Percentiles rank a stretch among this genome's conserved stretches.
Evolutionary conservation across 2,888 invertebrate genomes (phyloP).

Genomic region (Cotesia congregata): DNA sequence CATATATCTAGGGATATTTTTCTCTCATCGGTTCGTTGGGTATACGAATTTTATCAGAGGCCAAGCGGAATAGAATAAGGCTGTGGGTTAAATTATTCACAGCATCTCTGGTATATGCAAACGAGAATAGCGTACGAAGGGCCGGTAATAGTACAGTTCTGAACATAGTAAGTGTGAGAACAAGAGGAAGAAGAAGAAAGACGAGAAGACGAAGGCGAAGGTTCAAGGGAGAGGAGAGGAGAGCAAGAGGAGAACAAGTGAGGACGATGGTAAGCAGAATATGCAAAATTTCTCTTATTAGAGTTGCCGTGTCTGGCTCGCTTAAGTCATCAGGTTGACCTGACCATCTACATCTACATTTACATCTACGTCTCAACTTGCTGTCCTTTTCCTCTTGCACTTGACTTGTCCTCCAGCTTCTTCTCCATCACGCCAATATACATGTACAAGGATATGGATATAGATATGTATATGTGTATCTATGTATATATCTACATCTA

Average conservation of each 20-base stretch:
- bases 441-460: too few relatives aligned
- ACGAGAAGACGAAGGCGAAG: constrained; percentile 8
- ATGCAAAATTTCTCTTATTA: constrained; percentile 68
- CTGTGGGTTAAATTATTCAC: constrained; percentile 65
- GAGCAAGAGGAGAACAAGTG: constrained; percentile 24
- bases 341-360: constrained; percentile 41
- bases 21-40: constrained; percentile 20
- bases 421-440: neutral
- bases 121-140: constrained; percentile 59
- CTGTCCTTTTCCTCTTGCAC: neutral
- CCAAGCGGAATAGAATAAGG: constrained; percentile 42
- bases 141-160: constrained; percentile 5
- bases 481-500: neutral
- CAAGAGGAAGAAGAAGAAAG: constrained; percentile 38
- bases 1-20: constrained; percentile 21
- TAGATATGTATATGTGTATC: too few relatives aligned
- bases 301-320: constrained; percentile 58
- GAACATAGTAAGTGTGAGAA: constrained; percentile 23
- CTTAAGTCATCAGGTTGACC: constrained; percentile 48
- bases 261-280: constrained; percentile 51
- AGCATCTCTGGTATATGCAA: constrained; percentile 66
- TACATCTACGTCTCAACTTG: constrained; percentile 29
- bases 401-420: constrained; percentile 29
- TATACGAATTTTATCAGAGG: constrained; percentile 57
- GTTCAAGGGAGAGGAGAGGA: neutral